Evolutionary conservation across 2,113 vertebrate species (phyloP).

Genomic region (Cavia aperea): DNA sequence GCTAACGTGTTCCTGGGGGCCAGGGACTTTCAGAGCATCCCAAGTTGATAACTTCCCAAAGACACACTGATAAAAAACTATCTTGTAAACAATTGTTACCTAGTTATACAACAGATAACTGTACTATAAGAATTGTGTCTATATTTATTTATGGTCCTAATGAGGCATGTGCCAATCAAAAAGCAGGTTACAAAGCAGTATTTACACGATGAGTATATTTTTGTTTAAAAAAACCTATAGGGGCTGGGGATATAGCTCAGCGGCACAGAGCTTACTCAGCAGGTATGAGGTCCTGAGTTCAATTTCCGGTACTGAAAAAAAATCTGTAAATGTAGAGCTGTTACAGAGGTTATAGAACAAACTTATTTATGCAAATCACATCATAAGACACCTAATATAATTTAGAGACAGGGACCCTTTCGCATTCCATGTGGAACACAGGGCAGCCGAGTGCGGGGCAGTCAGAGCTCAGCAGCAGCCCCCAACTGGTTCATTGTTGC

Average conservation of each 20-base stretch:
- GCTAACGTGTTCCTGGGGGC: neutral
- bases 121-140: neutral
- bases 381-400: neutral
- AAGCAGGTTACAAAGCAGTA: neutral
- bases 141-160: neutral
- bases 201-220: neutral
- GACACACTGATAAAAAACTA: neutral
- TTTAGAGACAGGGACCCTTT: neutral
- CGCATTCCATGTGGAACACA: neutral
- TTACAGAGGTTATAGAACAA: neutral
- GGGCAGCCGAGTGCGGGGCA: neutral
- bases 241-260: too few relatives aligned
- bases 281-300: too few relatives aligned
- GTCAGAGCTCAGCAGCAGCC: neutral
- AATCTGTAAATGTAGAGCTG: neutral
- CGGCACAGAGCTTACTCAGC: too few relatives aligned
- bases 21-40: neutral
- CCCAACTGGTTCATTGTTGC: fast-evolving
- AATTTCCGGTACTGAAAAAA: neutral
- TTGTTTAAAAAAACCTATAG: neutral
- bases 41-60: neutral
- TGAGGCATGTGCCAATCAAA: neutral
- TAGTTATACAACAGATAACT: neutral
- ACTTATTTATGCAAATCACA: slow-evolving; percentile 16
- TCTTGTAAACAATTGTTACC: neutral